Evolutionary conservation across 1,140 invertebrate genomes (phyloP).

Genomic region (Camponotus pennsylvanicus): DNA sequence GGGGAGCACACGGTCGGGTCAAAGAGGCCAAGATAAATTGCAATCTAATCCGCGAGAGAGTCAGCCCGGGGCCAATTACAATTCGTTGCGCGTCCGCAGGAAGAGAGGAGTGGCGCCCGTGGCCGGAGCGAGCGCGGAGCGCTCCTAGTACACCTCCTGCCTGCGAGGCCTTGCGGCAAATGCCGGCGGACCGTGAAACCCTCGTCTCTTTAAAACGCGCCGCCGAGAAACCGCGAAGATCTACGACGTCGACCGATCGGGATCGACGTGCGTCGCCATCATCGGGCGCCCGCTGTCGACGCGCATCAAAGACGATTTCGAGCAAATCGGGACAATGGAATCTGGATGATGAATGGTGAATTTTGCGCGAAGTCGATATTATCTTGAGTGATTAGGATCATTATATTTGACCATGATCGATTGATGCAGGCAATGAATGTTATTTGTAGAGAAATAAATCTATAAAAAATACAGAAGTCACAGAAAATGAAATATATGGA

Average conservation of each 20-base stretch:
- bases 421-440: neutral
- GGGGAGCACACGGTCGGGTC: constrained; percentile 51
- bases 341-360: neutral
- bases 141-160: constrained; percentile 20
- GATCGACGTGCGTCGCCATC: neutral
- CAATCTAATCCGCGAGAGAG: constrained; percentile 65
- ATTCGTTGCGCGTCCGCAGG: constrained; percentile 55
- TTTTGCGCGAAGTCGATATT: no score
- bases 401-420: neutral
- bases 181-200: constrained; percentile 29
- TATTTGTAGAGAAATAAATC: neutral
- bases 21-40: constrained; percentile 71
- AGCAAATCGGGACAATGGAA: neutral
- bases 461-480: neutral
- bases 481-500: neutral
- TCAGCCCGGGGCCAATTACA: constrained; percentile 45
- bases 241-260: constrained; percentile 34
- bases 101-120: constrained; percentile 56
- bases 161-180: constrained; percentile 60
- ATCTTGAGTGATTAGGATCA: neutral
- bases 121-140: constrained; percentile 1
- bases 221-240: constrained; percentile 54
- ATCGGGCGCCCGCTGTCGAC: neutral
- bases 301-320: neutral
- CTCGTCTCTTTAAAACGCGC: constrained; percentile 55